These are phyloP conservation scores for Aplysina aerophoba DNA, from an alignment of 37 sponge, comb jelly and placozoan genomes.

Conservation along the genomic window DNA sequence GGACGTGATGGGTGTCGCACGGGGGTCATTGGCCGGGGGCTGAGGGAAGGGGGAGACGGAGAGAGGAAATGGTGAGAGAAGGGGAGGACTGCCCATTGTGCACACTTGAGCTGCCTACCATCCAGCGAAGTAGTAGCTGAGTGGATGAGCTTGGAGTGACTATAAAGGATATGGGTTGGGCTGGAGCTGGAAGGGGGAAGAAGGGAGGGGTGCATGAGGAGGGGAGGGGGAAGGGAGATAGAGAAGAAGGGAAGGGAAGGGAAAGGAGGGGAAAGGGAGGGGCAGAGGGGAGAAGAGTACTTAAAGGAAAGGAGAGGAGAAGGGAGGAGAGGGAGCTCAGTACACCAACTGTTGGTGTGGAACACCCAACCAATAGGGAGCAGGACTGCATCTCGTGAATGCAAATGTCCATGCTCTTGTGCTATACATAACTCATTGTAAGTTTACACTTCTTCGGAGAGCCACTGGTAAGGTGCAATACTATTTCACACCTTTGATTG, in stretches of 20 bases:
- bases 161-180: background rate
- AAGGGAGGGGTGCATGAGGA: background rate
- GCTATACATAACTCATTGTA: too few relatives aligned
- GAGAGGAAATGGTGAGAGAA: background rate
- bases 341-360: too few relatives aligned
- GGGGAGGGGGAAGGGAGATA: background rate
- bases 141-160: background rate
- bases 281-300: too few relatives aligned
- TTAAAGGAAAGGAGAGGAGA: too few relatives aligned
- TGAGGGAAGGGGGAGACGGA: background rate
- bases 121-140: slow-evolving; percentile 15
- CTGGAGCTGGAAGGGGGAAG: background rate
- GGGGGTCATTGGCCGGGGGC: background rate
- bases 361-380: too few relatives aligned
- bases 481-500: too few relatives aligned
- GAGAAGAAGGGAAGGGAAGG: background rate
- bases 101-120: slow-evolving; percentile 12
- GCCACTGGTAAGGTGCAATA: too few relatives aligned
- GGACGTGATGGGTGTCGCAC: background rate
- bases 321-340: too few relatives aligned
- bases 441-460: too few relatives aligned
- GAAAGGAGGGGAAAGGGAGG: slow-evolving; percentile 2
- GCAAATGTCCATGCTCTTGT: too few relatives aligned
- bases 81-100: background rate
- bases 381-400: too few relatives aligned